Evolutionary conservation across 2,797 vertebrate genomes (phyloP).

Genomic region (Hybognathus amarus): DNA sequence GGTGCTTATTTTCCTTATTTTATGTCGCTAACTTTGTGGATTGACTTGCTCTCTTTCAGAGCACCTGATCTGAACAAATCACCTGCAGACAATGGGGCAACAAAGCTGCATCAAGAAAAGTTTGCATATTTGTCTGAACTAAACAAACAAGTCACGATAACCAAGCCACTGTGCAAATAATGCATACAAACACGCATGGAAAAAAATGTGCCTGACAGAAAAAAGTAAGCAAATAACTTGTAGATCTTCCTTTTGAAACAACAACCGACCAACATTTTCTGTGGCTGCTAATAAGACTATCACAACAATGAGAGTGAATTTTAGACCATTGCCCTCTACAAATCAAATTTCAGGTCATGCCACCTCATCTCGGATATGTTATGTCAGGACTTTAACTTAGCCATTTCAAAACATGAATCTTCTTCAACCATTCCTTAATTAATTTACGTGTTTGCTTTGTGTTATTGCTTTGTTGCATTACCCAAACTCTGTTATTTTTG

Average conservation of each 20-base stretch:
- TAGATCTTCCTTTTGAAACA: not conserved
- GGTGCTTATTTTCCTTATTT: not conserved
- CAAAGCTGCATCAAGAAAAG: not conserved
- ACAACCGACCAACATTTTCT: not conserved
- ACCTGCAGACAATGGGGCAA: not conserved
- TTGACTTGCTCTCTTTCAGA: slow-evolving; percentile 3
- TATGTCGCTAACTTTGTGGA: not conserved
- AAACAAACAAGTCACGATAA: slow-evolving; percentile 19
- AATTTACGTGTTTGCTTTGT: not conserved
- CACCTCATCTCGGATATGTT: not conserved
- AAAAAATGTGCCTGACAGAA: not conserved
- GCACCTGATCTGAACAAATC: not conserved
- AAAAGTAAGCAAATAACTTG: not conserved
- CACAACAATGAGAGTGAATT: not conserved
- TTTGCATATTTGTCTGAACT: slow-evolving; percentile 5
- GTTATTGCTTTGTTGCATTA: not conserved
- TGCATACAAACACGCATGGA: not conserved
- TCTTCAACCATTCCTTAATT: not conserved
- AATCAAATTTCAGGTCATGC: not conserved
- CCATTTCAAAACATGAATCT: not conserved
- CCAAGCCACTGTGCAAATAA: not conserved
- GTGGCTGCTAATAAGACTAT: not conserved
- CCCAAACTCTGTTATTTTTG: not conserved
- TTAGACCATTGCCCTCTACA: not conserved
- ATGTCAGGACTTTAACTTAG: not conserved